phyloP scores from a whole-genome alignment of 2,797 vertebrate genomes.

The Pseudomugil tenellus region DNA sequence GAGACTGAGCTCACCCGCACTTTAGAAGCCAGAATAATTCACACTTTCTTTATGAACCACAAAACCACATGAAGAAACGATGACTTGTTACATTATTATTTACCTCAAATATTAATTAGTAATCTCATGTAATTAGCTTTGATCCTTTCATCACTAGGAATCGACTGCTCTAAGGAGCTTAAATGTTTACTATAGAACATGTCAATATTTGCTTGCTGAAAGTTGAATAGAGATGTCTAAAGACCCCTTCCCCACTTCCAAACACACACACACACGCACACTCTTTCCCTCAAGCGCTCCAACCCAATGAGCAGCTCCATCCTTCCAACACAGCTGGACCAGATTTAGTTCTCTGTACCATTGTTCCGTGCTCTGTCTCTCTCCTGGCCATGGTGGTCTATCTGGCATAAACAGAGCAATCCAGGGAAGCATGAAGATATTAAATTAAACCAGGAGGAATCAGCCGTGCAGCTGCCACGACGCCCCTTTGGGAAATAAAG shows the following conservation, averaged over 20 bases:
- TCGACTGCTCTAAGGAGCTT: slow-evolving; percentile 45
- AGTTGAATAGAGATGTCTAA: slow-evolving; percentile 53
- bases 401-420: slow-evolving; percentile 68
- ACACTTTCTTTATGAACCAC: slow-evolving; percentile 7
- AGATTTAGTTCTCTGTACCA: slow-evolving; percentile 40
- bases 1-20: slow-evolving; percentile 13
- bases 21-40: slow-evolving; percentile 12
- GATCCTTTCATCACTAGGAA: slow-evolving; percentile 51
- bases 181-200: slow-evolving; percentile 45
- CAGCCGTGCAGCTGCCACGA: slow-evolving; percentile 75
- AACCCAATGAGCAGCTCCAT: slow-evolving; percentile 38
- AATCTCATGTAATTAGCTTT: slow-evolving; percentile 49
- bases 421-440: slow-evolving; percentile 77
- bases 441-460: slow-evolving; percentile 82
- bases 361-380: slow-evolving; percentile 25
- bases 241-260: too few relatives aligned
- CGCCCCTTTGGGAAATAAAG: slow-evolving; percentile 72
- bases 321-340: slow-evolving; percentile 21
- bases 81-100: slow-evolving; percentile 64
- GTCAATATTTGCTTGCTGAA: slow-evolving; percentile 57
- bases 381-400: slow-evolving; percentile 39
- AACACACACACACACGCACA: too few relatives aligned
- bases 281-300: background rate
- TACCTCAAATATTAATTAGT: slow-evolving; percentile 54
- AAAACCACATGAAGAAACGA: slow-evolving; percentile 30